Evolutionary conservation across 2,797 vertebrate genomes (phyloP).

Genomic region (Serranus cabrilla): DNA sequence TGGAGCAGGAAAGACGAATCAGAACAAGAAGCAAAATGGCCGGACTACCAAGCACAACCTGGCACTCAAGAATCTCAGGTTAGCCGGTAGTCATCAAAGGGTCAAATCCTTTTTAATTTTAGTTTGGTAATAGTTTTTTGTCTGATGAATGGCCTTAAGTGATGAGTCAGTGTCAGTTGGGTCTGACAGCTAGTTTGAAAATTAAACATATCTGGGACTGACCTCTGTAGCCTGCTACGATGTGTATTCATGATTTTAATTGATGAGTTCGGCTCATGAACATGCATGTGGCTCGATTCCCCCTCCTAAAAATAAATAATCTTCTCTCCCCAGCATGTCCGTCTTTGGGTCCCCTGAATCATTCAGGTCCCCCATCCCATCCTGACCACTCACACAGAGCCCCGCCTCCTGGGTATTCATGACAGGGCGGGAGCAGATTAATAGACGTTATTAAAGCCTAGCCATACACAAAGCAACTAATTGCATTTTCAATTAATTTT

Average conservation of each 20-base stretch:
- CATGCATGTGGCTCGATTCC: not conserved
- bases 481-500: slow-evolving; percentile 50
- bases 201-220: not conserved
- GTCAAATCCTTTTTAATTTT: not conserved
- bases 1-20: slow-evolving; percentile 52
- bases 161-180: not conserved
- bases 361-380: not conserved
- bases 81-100: slow-evolving; percentile 1
- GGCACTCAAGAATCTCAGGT: slow-evolving; percentile 90
- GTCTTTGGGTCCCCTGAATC: slow-evolving; percentile 1
- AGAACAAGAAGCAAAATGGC: slow-evolving; percentile 81
- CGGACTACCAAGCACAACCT: slow-evolving; percentile 74
- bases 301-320: not conserved
- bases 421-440: slow-evolving; percentile 38
- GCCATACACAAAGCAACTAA: slow-evolving; percentile 36
- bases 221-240: not conserved
- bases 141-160: not conserved
- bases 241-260: not conserved
- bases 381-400: not conserved
- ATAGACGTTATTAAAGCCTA: slow-evolving; percentile 44
- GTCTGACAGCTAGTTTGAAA: not conserved
- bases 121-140: not conserved
- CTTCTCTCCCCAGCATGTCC: not conserved
- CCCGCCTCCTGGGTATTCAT: slow-evolving; percentile 28
- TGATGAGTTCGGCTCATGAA: not conserved